These are phyloP conservation scores for Acropora yongei DNA, from an alignment of 64 coral and sea anemone genomes.

Conservation along the genomic window DNA sequence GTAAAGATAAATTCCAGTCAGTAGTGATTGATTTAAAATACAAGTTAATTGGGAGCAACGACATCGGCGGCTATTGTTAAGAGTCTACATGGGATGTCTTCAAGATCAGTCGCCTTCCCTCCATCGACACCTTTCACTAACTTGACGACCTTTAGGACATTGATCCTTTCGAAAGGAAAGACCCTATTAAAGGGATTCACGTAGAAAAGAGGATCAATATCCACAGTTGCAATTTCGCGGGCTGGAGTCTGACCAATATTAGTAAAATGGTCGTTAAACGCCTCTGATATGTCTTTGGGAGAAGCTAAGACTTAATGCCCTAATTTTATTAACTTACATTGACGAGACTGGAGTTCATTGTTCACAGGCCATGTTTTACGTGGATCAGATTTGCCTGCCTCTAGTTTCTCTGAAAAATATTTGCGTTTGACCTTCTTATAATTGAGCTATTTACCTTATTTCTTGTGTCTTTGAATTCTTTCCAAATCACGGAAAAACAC, in stretches of 20 bases:
- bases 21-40: too few relatives aligned
- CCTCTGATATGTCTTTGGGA: slow-evolving; percentile 20
- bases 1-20: neutral
- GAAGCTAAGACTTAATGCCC: neutral
- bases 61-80: slow-evolving; percentile 22
- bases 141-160: slow-evolving; percentile 22
- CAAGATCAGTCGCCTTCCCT: slow-evolving; percentile 6
- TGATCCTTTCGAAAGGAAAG: neutral
- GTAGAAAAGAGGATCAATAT: neutral
- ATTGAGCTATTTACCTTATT: slow-evolving; percentile 45
- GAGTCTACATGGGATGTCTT: neutral
- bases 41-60: neutral
- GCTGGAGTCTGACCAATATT: slow-evolving; percentile 10
- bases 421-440: slow-evolving; percentile 13
- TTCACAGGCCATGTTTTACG: neutral
- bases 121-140: slow-evolving; percentile 28
- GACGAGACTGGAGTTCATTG: slow-evolving; percentile 12
- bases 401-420: slow-evolving; percentile 38
- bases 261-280: slow-evolving; percentile 37
- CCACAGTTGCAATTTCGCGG: neutral
- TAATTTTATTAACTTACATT: slow-evolving; percentile 1
- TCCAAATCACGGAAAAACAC: slow-evolving; percentile 9
- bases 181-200: neutral
- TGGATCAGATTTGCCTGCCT: neutral
- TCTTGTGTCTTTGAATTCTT: slow-evolving; percentile 37